Base-by-base conservation (phyloP, 1,140 invertebrate genomes). In the Brachionus sp. region DNA sequence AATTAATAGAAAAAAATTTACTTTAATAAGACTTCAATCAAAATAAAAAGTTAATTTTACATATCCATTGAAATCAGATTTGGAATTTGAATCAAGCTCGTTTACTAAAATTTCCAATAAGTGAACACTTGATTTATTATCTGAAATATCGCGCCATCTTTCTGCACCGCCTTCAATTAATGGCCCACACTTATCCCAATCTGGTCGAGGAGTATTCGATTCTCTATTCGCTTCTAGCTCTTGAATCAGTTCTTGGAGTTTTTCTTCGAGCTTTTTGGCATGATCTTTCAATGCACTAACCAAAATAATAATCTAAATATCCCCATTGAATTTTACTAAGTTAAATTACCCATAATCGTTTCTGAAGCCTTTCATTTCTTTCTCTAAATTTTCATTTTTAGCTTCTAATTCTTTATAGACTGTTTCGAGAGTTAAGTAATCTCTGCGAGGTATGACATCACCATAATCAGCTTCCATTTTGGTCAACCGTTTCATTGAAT, bases 391-490 rank as follows among this genome's bases (percentile, higher is more conserved):
- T 68, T 84, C 84, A 73, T 86, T 84, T 25, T 84, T 70, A 62
- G 66, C 77, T 82, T 84, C 83, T 35, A 84, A 70, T 83, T 86
- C 86, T 68, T 78, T 57, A 23, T 84, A 84, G 46, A 83, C 57
- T 29, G 82, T 84, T 84, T 88, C 85, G n/a, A 89, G 42, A 25
- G 83, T 64, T 84, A 88, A 87, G 86, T 86, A 89, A 82, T 89
- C 88, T 84, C 88, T 84, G 6, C 87, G 77, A 29, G 88, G 88
- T 39, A 89, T 87, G 16, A 89, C 88, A 85, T 89, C 88, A 35
- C 86, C 87, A 85, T 89, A 89, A 73, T 88, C 87, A 19, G 88
- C 87, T 39, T 88, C 85, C 87, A 89, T 88, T 66, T 88, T 85
- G 84, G 86, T 87, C 66, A 89, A 84, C 50, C 86, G 84, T 73